Conservation (phyloP, 2,888 invertebrate species). For the Luperina nickerlii region DNA sequence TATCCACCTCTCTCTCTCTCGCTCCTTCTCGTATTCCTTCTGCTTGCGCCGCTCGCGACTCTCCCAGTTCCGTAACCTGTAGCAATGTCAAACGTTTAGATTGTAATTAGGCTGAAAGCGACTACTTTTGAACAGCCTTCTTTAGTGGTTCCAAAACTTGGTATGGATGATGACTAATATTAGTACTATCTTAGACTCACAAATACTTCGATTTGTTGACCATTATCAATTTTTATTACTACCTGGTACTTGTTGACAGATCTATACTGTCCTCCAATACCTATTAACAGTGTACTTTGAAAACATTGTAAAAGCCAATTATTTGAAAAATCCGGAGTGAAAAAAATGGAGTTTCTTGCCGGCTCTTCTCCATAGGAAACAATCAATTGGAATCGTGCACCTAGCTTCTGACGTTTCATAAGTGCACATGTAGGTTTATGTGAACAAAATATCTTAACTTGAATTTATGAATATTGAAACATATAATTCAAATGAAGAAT, state of each 20-base stretch:
- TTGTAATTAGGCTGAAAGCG: neutral
- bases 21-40: slow-evolving; percentile 97
- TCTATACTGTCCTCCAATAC: neutral
- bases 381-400: too few species aligned
- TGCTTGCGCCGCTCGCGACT: slow-evolving; percentile 96
- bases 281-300: neutral
- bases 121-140: neutral
- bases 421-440: neutral
- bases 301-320: neutral
- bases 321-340: neutral
- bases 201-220: neutral
- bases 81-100: neutral
- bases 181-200: neutral
- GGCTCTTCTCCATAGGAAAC: too few species aligned
- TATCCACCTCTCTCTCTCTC: slow-evolving; percentile 90
- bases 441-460: neutral
- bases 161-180: neutral
- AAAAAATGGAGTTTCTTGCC: neutral
- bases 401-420: neutral
- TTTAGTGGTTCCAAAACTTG: neutral
- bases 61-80: slow-evolving; percentile 93
- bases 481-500: neutral
- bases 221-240: too few species aligned
- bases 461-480: neutral
- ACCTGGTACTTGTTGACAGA: too few species aligned